phyloP scores from a whole-genome alignment of 2,797 vertebrate genomes.

The Sphenodon punctatus region DNA sequence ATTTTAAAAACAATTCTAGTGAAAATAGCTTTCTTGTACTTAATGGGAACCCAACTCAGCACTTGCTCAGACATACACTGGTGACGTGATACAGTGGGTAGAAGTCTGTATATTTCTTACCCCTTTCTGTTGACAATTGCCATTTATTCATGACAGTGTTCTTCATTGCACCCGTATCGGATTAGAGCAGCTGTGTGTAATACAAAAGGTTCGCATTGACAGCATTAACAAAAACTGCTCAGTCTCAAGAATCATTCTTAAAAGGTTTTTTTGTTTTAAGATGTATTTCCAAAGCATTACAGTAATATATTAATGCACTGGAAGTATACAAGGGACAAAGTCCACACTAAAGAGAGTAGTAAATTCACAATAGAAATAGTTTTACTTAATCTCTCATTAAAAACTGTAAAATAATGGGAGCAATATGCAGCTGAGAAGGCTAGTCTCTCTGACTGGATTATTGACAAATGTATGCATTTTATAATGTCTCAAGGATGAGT shows the following conservation, averaged over 20 bases:
- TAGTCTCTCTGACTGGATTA: neutral
- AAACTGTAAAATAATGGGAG: neutral
- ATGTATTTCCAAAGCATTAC: neutral
- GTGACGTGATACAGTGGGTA: rapidly evolving
- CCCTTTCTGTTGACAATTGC: neutral
- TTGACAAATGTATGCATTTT: neutral
- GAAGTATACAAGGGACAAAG: neutral
- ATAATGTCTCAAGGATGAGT: neutral
- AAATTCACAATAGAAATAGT: neutral
- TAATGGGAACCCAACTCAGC: neutral
- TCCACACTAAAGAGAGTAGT: neutral
- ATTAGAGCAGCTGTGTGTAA: neutral
- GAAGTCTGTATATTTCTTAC: neutral
- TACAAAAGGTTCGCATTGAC: neutral
- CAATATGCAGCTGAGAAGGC: neutral
- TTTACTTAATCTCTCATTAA: neutral
- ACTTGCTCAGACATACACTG: neutral
- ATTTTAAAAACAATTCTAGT: neutral
- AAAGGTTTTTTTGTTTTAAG: neutral
- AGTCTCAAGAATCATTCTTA: neutral
- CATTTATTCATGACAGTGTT: neutral
- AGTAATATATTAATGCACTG: neutral
- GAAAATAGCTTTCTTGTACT: neutral
- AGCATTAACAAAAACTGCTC: neutral
- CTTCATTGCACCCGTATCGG: neutral